These are phyloP conservation scores for Trichosurus vulpecula DNA, from an alignment of 2,797 vertebrate species.

Conservation along the genomic window DNA sequence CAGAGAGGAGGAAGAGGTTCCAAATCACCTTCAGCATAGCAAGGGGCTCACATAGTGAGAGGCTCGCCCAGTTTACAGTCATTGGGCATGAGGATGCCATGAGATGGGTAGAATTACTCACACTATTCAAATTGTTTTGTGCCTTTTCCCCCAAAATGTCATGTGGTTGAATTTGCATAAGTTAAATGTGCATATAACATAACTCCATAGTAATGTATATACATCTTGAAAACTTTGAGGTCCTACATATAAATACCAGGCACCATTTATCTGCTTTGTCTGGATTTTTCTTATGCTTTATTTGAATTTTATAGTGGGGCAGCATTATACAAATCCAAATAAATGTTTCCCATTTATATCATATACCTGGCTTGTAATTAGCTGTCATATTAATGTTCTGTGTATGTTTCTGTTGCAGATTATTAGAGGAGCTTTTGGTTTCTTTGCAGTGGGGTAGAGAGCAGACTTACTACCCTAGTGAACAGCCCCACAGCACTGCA, in stretches of 20 bases:
- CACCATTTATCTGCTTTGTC: neutral
- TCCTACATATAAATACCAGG: neutral
- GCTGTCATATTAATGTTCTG: neutral
- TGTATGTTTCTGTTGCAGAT: constrained; percentile 82
- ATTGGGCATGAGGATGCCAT: neutral
- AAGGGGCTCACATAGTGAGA: neutral
- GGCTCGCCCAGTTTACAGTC: neutral
- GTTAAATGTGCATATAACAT: neutral
- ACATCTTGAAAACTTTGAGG: neutral
- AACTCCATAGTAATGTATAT: neutral
- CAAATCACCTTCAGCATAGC: neutral
- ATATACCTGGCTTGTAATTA: neutral
- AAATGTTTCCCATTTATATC: neutral
- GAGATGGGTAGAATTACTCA: neutral
- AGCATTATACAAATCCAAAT: neutral
- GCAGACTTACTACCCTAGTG: constrained; percentile 93
- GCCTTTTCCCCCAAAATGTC: neutral
- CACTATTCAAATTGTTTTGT: neutral
- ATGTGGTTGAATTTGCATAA: neutral
- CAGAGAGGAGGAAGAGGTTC: neutral
- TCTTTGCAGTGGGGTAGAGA: constrained; percentile 97
- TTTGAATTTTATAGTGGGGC: neutral
- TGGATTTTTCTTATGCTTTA: neutral
- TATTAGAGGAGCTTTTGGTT: constrained; percentile 94
- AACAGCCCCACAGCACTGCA: constrained; percentile 91